Evolutionary conservation across 2,888 invertebrate species (phyloP).

Genomic region (Tridacna crocea): DNA sequence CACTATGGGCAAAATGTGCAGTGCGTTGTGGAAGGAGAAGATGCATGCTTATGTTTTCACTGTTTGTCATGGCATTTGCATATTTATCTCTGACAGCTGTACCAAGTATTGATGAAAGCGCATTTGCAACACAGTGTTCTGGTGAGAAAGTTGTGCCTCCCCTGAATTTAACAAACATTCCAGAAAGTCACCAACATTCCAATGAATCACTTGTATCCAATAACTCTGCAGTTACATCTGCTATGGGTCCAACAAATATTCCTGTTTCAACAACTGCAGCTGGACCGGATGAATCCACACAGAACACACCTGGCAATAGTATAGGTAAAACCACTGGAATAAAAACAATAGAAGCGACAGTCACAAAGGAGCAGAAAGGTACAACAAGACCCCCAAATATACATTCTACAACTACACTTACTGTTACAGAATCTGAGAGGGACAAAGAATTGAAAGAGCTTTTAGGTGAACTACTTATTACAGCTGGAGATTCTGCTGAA

Average conservation of each 20-base stretch:
- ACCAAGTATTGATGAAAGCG: constrained; percentile 55
- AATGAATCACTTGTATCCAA: background rate
- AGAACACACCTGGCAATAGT: background rate
- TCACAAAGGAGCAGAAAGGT: background rate
- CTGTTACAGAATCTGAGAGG: background rate
- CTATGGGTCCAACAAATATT: background rate
- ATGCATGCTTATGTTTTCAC: constrained; percentile 75
- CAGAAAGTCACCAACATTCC: background rate
- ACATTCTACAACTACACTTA: background rate
- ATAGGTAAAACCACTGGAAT: background rate
- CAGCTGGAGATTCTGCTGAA: constrained; percentile 5
- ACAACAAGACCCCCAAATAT: background rate
- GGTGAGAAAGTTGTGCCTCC: constrained; percentile 9
- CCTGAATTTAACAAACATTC: constrained; percentile 11
- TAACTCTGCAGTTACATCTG: background rate
- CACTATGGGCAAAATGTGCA: constrained; percentile 80
- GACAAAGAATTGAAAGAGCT: constrained; percentile 9
- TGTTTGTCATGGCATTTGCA: constrained; percentile 77
- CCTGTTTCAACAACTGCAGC: background rate
- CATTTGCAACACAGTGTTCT: constrained; percentile 47
- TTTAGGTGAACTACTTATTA: constrained; percentile 3
- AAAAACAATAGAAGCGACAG: background rate
- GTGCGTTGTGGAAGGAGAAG: constrained; percentile 74
- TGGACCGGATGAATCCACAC: background rate
- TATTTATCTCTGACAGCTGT: constrained; percentile 76